Evolutionary conservation across 2,888 invertebrate genomes (phyloP), one percentile per base, ranked within the genome.

Genomic region (Xylocampa areola): DNA sequence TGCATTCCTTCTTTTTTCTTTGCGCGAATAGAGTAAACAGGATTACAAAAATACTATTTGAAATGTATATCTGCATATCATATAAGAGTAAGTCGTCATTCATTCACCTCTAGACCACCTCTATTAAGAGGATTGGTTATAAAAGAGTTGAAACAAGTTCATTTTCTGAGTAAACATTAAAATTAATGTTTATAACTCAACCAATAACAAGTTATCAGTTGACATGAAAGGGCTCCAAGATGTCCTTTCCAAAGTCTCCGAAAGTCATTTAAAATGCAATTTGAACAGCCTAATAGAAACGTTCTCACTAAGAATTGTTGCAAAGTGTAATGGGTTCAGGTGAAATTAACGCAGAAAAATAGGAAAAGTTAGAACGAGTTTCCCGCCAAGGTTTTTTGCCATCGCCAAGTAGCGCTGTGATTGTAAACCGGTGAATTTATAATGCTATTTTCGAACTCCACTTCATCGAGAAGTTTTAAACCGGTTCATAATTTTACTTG

Each of bases 281-380:
- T 90, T 90, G 87, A 91, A 87, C 81, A 85, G 86, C 88, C 88
- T 91, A 89, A 90, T 89, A 90, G 87, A 90, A 89, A 88, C 83
- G 85, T 85, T 89, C 86, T 85, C 84, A 88, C 86, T 87, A 87
- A 90, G 92, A 91, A 93, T 87, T 92, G 92, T 93, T 92, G 90
- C 89, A 88, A 92, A 92, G 89, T 92, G 91, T 94, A 93, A 93
- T 93, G 91, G 93, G 91, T 92, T 91, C 93, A 92, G 90, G 89
- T 89, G 89, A 90, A 91, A 91, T 90, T 91, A 91, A 93, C 93
- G 93, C 92, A 93, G 93, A 94, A 94, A 94, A 94, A 94, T 93
- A 94, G 94, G 94, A 92, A 93, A 94, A 94, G 94, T 94, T 94
- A 89, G 86, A 92, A 93, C 88, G 94, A 94, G 94, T 93, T 93